phyloP scores from a whole-genome alignment of 2,113 vertebrate species.

The Monopterus albus region DNA sequence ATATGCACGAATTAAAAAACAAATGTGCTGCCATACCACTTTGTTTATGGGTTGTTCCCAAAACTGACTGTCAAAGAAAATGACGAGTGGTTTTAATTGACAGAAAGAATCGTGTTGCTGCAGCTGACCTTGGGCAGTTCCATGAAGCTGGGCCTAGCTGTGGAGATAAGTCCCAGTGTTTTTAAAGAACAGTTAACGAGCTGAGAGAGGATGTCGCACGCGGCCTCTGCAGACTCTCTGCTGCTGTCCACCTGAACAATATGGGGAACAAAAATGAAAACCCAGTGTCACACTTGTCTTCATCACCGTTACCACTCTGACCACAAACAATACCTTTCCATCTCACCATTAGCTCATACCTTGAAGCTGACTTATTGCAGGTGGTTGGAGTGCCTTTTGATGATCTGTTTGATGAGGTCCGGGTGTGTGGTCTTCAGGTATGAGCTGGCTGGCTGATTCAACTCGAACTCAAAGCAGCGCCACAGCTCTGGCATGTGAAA shows the following conservation, averaged over 20 bases:
- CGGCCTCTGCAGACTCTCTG: conserved; percentile 95
- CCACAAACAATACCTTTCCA: background rate
- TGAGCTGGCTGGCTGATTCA: conserved; percentile 95
- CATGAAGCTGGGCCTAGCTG: conserved; percentile 97
- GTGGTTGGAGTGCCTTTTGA: conserved; percentile 95
- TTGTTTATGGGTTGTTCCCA: background rate
- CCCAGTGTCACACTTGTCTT: background rate
- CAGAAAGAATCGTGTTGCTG: background rate
- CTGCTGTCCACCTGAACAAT: conserved; percentile 94
- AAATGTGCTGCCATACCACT: background rate
- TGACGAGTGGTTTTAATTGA: background rate
- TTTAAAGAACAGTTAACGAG: conserved; percentile 96
- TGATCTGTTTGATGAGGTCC: conserved; percentile 96
- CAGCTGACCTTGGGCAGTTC: conserved; percentile 93
- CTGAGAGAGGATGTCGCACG: conserved; percentile 93
- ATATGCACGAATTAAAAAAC: background rate
- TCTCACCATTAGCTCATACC: conserved; percentile 76
- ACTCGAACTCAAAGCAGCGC: conserved; percentile 97
- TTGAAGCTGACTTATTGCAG: conserved; percentile 98
- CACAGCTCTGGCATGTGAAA: conserved; percentile 98
- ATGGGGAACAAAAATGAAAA: background rate
- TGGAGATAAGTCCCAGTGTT: conserved; percentile 95
- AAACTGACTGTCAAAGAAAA: conserved; percentile 8
- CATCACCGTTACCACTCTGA: background rate
- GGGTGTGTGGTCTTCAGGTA: conserved; percentile 97